Evolutionary conservation across 2,888 invertebrate genomes (phyloP).

Genomic region (Cosmia pyralina): DNA sequence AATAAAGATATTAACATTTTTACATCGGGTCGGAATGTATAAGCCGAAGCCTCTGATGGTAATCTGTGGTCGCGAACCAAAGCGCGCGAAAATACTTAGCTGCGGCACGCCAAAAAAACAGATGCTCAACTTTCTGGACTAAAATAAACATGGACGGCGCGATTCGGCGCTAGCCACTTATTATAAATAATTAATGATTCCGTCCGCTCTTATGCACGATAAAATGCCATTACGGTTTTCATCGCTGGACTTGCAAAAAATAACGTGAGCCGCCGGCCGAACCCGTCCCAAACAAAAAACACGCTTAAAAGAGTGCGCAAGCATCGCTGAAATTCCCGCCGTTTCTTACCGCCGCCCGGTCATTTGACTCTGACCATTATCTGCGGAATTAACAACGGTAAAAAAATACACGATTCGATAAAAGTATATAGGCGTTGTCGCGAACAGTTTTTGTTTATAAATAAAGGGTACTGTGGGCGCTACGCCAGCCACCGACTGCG

Average conservation of each 20-base stretch:
- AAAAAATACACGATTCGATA: slow-evolving; percentile 87
- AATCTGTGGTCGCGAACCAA: slow-evolving; percentile 50
- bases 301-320: slow-evolving; percentile 87
- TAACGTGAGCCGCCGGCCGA: slow-evolving; percentile 84
- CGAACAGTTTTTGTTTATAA: slow-evolving; percentile 84
- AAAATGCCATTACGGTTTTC: slow-evolving; percentile 90
- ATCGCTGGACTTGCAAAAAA: slow-evolving; percentile 87
- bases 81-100: slow-evolving; percentile 74
- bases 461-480: slow-evolving; percentile 78
- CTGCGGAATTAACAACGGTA: slow-evolving; percentile 87
- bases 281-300: slow-evolving; percentile 84
- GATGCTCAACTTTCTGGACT: slow-evolving; percentile 68
- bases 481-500: slow-evolving; percentile 75
- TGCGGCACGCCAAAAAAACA: slow-evolving; percentile 71
- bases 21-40: slow-evolving; percentile 36
- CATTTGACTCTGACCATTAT: slow-evolving; percentile 90
- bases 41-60: slow-evolving; percentile 30
- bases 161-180: slow-evolving; percentile 88
- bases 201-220: slow-evolving; percentile 89
- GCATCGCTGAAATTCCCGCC: slow-evolving; percentile 88
- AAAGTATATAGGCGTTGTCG: slow-evolving; percentile 84
- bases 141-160: slow-evolving; percentile 82
- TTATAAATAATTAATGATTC: slow-evolving; percentile 91
- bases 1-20: slow-evolving; percentile 37
- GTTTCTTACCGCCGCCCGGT: slow-evolving; percentile 86